A percentile compares a stretch with the other conserved stretches of the same genome.
phyloP scores from a whole-genome alignment of 2,113 vertebrate genomes.

The Proterorhinus semilunaris region DNA sequence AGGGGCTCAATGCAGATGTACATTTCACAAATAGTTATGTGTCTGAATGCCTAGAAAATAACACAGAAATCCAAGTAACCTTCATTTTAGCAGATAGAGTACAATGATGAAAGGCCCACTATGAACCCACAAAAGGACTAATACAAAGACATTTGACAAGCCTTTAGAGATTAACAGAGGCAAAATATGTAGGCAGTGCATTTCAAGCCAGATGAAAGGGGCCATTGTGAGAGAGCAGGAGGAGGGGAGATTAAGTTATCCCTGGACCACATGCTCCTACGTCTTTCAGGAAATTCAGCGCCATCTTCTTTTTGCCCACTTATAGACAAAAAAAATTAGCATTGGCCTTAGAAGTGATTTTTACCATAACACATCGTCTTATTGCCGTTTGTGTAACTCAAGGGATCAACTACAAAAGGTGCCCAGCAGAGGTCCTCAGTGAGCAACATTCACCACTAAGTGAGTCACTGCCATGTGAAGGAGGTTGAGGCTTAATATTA shows the following conservation, averaged over 20 bases:
- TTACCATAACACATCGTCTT: not conserved
- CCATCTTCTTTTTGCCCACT: constrained; percentile 45
- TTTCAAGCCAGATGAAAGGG: constrained; percentile 76
- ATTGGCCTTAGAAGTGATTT: not conserved
- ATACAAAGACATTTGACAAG: constrained; percentile 68
- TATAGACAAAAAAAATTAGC: constrained; percentile 9
- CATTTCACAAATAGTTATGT: constrained; percentile 4
- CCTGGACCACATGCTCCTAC: constrained; percentile 76
- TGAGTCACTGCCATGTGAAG: constrained; percentile 69
- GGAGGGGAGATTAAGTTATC: constrained; percentile 62
- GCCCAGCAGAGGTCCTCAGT: constrained; percentile 58
- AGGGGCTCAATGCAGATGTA: constrained; percentile 8
- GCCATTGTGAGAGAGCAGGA: constrained; percentile 71
- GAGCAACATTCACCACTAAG: constrained; percentile 24
- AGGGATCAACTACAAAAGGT: constrained; percentile 6
- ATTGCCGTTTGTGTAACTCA: not conserved
- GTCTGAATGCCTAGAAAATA: not conserved
- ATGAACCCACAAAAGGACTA: constrained; percentile 38
- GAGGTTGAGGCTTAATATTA: constrained; percentile 47
- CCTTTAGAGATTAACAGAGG: constrained; percentile 77
- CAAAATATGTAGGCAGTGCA: constrained; percentile 78
- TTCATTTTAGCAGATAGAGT: not conserved
- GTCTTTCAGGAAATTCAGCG: constrained; percentile 64
- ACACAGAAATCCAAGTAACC: constrained; percentile 13
- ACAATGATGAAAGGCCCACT: constrained; percentile 26